phyloP scores from a whole-genome alignment of 1,140 invertebrate species.

The Aphelenchoides avenae region DNA sequence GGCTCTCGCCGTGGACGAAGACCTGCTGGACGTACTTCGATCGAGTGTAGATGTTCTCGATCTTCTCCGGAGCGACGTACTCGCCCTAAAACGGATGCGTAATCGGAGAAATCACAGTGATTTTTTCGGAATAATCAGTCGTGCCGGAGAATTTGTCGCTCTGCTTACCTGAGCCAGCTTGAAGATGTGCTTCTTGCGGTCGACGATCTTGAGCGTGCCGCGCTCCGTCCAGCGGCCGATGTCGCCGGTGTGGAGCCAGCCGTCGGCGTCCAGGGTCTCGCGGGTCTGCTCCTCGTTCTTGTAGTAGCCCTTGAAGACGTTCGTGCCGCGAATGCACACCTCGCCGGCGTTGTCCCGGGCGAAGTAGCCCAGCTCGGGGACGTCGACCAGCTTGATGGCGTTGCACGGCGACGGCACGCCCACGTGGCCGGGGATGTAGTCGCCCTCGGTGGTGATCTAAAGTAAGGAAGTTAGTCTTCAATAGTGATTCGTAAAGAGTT shows the following conservation, averaged over 20 bases:
- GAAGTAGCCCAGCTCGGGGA: conserved; percentile 58
- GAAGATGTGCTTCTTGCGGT: conserved; percentile 65
- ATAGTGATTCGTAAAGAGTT: not conserved
- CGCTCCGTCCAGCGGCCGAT: conserved; percentile 61
- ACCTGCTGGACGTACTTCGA: conserved; percentile 61
- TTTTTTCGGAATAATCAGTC: not conserved
- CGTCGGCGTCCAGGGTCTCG: conserved; percentile 62
- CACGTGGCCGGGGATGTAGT: conserved; percentile 55
- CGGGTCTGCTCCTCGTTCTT: conserved; percentile 61
- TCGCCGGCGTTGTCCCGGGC: conserved; percentile 52
- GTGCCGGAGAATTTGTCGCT: conserved; percentile 11
- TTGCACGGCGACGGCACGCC: conserved; percentile 57
- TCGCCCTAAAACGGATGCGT: conserved; percentile 61
- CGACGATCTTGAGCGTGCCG: conserved; percentile 64
- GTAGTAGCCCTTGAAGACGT: conserved; percentile 60
- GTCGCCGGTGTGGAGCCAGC: conserved; percentile 60
- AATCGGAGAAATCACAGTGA: not conserved
- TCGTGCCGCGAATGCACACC: conserved; percentile 56
- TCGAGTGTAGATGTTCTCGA: conserved; percentile 64
- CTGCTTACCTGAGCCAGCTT: conserved; percentile 61
- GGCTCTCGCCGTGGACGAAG: conserved; percentile 64
- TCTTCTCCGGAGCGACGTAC: conserved; percentile 67
- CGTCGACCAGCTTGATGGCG: conserved; percentile 57
- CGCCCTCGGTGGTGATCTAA: conserved; percentile 54
- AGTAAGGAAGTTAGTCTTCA: conserved; percentile 6